Percentiles rank a stretch among this genome's conserved stretches.
phyloP scores from a whole-genome alignment of 2,113 vertebrate species.

The Dendrocopos noguchii region DNA sequence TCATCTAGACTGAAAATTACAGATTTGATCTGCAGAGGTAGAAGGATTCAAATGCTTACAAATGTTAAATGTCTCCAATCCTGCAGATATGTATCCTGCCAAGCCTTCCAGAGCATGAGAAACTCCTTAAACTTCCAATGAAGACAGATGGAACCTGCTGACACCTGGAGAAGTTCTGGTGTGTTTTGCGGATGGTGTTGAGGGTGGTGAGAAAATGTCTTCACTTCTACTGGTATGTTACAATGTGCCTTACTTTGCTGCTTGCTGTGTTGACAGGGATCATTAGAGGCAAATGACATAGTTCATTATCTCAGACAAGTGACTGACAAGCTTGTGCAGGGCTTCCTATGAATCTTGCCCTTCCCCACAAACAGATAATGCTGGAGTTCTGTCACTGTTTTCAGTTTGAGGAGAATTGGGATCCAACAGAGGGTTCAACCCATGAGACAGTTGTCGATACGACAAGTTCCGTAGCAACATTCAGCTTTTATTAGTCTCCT shows the following conservation, averaged over 20 bases:
- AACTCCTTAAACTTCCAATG: neutral
- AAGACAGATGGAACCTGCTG: neutral
- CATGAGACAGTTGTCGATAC: neutral
- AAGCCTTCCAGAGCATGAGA: neutral
- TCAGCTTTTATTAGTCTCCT: neutral
- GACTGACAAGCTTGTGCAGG: neutral
- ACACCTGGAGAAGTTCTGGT: neutral
- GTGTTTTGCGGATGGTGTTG: neutral
- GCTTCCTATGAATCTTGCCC: neutral
- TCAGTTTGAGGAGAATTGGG: neutral
- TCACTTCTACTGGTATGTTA: neutral
- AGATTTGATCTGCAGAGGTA: neutral
- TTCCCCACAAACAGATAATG: slow-evolving; percentile 1
- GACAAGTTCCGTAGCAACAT: slow-evolving; percentile 6
- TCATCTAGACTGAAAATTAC: neutral
- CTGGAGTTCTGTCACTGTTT: slow-evolving; percentile 8
- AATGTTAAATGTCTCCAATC: neutral
- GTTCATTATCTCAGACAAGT: neutral
- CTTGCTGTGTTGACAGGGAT: neutral
- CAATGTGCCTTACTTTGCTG: neutral
- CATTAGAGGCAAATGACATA: neutral
- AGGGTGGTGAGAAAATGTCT: neutral
- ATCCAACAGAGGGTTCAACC: neutral
- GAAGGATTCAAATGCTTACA: neutral
- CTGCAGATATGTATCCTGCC: neutral